A percentile compares a stretch with the other conserved stretches of the same genome.
These are phyloP conservation scores for Lytechinus variegatus DNA, from an alignment of 35 echinoderm and acorn worm species.

Conservation along the genomic window DNA sequence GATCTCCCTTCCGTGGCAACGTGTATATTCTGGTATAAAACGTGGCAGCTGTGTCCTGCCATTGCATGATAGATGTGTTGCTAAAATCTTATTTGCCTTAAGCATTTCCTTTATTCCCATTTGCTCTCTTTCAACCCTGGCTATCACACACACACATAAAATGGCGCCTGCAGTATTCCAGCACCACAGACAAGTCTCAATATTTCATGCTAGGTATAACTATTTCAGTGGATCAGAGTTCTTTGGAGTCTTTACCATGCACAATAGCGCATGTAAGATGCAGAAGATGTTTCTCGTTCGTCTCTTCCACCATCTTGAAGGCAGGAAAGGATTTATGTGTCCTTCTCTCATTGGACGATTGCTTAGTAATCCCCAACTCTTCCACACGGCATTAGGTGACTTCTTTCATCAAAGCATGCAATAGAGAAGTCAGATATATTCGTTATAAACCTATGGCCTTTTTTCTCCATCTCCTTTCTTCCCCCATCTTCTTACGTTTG, in stretches of 20 bases:
- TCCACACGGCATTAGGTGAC: not conserved
- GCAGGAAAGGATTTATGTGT: not conserved
- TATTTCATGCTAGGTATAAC: not conserved
- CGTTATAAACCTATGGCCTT: not conserved
- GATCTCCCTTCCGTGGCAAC: not conserved
- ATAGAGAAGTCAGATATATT: not conserved
- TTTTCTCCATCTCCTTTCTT: not conserved
- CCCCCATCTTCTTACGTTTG: not conserved
- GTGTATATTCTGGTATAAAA: not conserved
- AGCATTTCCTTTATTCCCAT: not conserved
- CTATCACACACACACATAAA: not conserved
- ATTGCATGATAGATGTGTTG: not conserved
- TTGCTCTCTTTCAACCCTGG: not conserved
- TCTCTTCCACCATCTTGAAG: not conserved
- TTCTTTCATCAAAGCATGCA: not conserved
- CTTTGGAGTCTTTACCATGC: not conserved
- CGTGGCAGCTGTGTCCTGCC: not conserved
- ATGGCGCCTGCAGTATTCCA: not conserved
- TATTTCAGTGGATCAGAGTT: not conserved
- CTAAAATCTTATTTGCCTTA: not conserved
- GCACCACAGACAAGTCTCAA: not conserved
- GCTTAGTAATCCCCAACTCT: not conserved
- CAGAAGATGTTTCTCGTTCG: not conserved
- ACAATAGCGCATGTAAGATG: slow-evolving; percentile 1
- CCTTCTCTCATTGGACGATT: not conserved